Percentiles rank a stretch among this genome's conserved stretches.
phyloP scores from a whole-genome alignment of 2,797 vertebrate genomes.

The Otolemur crassicaudatus region DNA sequence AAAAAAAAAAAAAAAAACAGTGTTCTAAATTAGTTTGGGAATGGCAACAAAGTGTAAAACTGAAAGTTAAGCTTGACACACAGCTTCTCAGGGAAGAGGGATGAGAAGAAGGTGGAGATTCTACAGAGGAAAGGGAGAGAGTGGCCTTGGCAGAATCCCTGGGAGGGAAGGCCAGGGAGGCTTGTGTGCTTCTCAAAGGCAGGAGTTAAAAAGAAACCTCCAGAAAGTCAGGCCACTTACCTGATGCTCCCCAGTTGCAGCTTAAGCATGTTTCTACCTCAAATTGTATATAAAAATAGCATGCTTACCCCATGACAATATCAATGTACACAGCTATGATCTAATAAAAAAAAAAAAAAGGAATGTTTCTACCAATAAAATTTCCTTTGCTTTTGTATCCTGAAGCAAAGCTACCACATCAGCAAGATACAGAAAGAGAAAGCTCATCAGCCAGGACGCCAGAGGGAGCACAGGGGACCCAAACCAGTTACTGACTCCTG shows the following conservation, averaged over 20 bases:
- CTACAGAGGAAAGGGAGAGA: neutral
- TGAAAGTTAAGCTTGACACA: neutral
- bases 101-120: neutral
- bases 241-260: neutral
- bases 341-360: no score
- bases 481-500: neutral
- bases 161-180: rapidly evolving
- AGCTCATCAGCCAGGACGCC: neutral
- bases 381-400: neutral
- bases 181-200: neutral
- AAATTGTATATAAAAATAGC: no score
- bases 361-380: neutral
- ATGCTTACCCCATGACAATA: no score
- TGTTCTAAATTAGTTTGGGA: neutral
- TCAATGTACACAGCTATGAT: no score
- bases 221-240: neutral
- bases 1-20: neutral
- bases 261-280: neutral
- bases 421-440: neutral
- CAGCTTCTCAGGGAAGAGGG: neutral
- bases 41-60: neutral
- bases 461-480: neutral
- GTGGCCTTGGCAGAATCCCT: neutral
- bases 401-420: neutral
- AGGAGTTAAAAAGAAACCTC: neutral